Evolutionary conservation across 2,113 vertebrate genomes (phyloP).

Genomic region (Melanerpes formicivorus): DNA sequence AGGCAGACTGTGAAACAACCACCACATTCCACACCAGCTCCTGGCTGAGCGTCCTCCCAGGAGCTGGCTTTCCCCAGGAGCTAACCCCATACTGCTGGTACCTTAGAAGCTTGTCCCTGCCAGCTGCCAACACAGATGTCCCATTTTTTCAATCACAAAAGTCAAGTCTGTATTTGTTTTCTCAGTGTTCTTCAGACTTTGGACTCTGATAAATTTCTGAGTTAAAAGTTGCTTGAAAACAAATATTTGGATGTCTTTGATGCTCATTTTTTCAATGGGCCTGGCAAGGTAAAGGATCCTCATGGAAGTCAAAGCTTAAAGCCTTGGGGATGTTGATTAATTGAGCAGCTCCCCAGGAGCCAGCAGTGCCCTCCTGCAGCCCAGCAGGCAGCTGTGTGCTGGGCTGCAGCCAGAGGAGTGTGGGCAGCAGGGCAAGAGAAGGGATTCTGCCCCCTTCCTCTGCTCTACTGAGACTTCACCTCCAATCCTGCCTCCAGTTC

Average conservation of each 20-base stretch:
- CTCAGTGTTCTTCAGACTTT: slow-evolving; percentile 2
- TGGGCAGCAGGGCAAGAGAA: no score
- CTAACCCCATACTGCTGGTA: background rate
- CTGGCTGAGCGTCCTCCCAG: background rate
- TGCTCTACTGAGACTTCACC: no score
- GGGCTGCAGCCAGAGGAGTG: no score
- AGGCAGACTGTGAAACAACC: background rate
- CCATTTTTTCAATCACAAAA: background rate
- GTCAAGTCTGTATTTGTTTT: background rate
- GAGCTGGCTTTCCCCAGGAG: background rate
- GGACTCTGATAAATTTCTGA: background rate
- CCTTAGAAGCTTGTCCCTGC: background rate
- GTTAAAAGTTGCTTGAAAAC: background rate
- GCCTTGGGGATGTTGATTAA: background rate
- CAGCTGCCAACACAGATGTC: background rate
- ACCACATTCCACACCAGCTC: background rate
- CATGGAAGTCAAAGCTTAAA: background rate
- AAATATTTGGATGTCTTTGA: background rate
- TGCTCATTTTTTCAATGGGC: background rate
- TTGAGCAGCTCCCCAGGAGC: no score
- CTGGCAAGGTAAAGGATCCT: background rate
- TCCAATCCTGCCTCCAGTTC: no score
- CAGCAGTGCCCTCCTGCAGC: no score
- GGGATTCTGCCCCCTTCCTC: no score
- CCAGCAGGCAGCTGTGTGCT: no score